Conservation (phyloP, 2,113 vertebrate species). For the Ictidomys tridecemlineatus region DNA sequence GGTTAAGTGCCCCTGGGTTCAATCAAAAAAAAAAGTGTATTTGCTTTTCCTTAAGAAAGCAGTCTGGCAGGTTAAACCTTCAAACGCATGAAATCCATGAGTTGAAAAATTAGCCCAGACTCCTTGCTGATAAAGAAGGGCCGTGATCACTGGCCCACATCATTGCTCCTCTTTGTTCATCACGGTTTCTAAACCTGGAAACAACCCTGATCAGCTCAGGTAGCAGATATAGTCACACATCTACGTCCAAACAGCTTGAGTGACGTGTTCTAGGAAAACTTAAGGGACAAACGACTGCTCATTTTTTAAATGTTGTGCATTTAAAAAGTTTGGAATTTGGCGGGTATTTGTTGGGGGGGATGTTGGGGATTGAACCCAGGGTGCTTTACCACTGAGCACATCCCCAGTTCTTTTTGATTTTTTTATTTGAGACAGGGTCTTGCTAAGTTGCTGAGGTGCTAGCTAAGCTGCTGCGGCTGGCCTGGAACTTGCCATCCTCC, state of each 20-base stretch:
- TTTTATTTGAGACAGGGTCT: too few relatives aligned
- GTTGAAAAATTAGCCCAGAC: not conserved
- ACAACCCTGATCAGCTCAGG: not conserved
- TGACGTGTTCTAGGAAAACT: not conserved
- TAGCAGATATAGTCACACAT: not conserved
- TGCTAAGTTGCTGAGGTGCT: too few relatives aligned
- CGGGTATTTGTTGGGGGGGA: too few relatives aligned
- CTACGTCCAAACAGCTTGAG: not conserved
- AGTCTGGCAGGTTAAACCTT: not conserved
- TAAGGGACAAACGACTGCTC: not conserved
- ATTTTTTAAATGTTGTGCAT: not conserved
- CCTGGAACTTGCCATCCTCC: too few relatives aligned
- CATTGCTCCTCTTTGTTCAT: not conserved
- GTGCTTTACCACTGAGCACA: too few relatives aligned
- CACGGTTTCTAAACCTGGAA: not conserved
- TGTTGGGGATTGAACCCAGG: too few relatives aligned
- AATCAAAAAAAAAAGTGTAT: too few relatives aligned
- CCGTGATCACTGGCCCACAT: not conserved
- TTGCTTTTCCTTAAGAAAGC: conserved; percentile 34
- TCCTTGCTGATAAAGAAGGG: not conserved
- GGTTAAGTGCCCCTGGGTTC: too few relatives aligned
- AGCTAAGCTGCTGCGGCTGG: too few relatives aligned
- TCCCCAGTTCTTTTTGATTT: too few relatives aligned
- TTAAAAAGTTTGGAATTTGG: not conserved
- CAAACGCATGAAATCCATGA: not conserved